Evolutionary conservation across 2,797 vertebrate species (phyloP), one percentile per base, ranked within the genome.

Genomic region (Odontamblyopus lacepedii): DNA sequence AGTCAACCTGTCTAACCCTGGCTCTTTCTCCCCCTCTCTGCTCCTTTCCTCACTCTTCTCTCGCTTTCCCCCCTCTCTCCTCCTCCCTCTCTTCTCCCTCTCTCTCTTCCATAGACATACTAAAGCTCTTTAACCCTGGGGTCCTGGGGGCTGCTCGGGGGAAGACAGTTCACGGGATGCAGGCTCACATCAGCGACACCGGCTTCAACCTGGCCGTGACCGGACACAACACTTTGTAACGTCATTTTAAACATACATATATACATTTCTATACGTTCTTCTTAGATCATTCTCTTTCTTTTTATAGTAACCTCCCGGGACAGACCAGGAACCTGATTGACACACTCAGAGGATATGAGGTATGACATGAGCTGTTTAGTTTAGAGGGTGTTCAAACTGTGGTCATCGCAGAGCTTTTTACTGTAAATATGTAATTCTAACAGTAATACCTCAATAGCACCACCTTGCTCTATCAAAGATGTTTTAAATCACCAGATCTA

Each of bases 121-220:
- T 95, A 69, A 94, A 91, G 74, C 83, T 94, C 50, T 95, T 95
- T 71, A 95, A 95, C 75, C 94, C 94, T 27, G 76, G 50, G 4
- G 74, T 95, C 61, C 74, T 94, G 2, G 94, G 94, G 2, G 89
- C 94, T 4, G 91, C 93, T 41, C 91, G 87, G 0, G 90, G 82
- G 19, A 92, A 88, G 77, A 95, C 94, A 0, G 73, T 94, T 2
- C 90, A 92, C 0, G 92, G 92, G 44, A 89, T 85, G 81, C 84
- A 93, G 19, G 87, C 90, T 63, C 87, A 91, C 0, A 80, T 94
- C 78, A 91, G 91, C 6, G 91, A 94, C 32, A 93, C 94, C 0
- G 94, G 94, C 62, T 93, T 95, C 74, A 95, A 95, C 80, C 86
- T 95, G 82, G 94, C 95, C 0, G 91, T 94, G 72, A 94, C 94